Evolutionary conservation across 2,888 invertebrate species (phyloP).

Genomic region (Hesperia comma): DNA sequence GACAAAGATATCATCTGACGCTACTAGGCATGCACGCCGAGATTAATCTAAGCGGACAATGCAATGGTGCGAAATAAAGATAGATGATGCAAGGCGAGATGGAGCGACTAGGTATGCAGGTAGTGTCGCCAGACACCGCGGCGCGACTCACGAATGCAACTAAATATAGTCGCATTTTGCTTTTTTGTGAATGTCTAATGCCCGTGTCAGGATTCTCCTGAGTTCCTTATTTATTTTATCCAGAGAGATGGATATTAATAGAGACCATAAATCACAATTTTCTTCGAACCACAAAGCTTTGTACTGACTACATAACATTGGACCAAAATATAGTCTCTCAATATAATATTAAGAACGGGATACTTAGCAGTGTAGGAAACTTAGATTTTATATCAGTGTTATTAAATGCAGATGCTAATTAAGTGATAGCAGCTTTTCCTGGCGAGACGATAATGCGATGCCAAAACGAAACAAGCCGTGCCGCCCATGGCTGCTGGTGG

Average conservation of each 20-base stretch:
- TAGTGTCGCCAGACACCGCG: not conserved
- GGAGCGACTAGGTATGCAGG: not conserved
- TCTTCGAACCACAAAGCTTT: too few species aligned
- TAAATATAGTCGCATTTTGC: not conserved
- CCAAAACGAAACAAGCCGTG: not conserved
- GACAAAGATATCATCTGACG: slow-evolving; percentile 6
- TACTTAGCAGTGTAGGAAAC: too few species aligned
- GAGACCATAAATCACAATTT: too few species aligned
- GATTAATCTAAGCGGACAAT: slow-evolving; percentile 2
- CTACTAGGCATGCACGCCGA: not conserved
- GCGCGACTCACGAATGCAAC: not conserved
- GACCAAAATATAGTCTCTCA: too few species aligned
- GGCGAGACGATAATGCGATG: not conserved
- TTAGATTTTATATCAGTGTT: too few species aligned
- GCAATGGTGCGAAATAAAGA: not conserved
- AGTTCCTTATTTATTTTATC: too few species aligned
- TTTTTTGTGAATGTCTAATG: not conserved
- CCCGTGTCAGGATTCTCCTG: too few species aligned
- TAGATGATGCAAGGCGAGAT: not conserved
- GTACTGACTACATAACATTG: too few species aligned
- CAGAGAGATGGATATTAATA: too few species aligned
- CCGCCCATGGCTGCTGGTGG: not conserved
- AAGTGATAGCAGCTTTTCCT: not conserved
- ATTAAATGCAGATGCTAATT: not conserved
- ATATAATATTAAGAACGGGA: too few species aligned